Percentiles rank a stretch among this genome's conserved stretches.
Conservation (phyloP, 2,113 vertebrate species). For the Crypturellus undulatus region DNA sequence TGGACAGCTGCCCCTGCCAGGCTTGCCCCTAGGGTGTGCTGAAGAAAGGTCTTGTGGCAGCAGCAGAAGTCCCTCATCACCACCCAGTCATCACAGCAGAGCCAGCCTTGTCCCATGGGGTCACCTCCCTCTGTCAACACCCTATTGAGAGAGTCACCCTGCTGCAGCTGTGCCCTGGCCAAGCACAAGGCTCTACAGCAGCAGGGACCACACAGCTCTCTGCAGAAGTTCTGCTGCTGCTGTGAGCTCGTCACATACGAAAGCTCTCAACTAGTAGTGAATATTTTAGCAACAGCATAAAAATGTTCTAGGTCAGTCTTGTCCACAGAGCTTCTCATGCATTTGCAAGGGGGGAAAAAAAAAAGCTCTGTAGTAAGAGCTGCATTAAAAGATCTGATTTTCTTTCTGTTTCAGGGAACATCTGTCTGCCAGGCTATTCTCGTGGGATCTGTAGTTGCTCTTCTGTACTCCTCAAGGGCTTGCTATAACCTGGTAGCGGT, state of each 20-base stretch:
- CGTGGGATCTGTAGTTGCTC: constrained; percentile 88
- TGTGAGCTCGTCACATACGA: background rate
- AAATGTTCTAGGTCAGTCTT: constrained; percentile 35
- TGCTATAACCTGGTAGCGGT: constrained; percentile 95
- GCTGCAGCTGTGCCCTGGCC: no score
- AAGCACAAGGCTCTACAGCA: no score
- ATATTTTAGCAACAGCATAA: background rate
- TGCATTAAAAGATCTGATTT: background rate
- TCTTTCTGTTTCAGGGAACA: constrained; percentile 84
- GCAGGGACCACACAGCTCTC: no score
- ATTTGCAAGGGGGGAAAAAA: background rate
- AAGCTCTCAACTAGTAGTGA: constrained; percentile 32
- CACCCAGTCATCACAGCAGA: background rate
- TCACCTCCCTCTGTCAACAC: no score
- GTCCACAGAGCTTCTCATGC: background rate
- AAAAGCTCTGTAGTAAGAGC: background rate
- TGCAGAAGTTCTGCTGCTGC: background rate
- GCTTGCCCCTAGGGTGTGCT: fast-evolving
- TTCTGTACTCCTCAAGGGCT: constrained; percentile 93
- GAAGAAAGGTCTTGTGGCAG: background rate
- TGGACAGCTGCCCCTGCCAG: background rate
- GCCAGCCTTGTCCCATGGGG: background rate
- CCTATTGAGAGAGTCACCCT: no score
- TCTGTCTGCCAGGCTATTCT: constrained; percentile 93
- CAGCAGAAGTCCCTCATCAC: background rate